phyloP scores from a whole-genome alignment of 2,888 invertebrate genomes.

The Panzeria rudis region DNA sequence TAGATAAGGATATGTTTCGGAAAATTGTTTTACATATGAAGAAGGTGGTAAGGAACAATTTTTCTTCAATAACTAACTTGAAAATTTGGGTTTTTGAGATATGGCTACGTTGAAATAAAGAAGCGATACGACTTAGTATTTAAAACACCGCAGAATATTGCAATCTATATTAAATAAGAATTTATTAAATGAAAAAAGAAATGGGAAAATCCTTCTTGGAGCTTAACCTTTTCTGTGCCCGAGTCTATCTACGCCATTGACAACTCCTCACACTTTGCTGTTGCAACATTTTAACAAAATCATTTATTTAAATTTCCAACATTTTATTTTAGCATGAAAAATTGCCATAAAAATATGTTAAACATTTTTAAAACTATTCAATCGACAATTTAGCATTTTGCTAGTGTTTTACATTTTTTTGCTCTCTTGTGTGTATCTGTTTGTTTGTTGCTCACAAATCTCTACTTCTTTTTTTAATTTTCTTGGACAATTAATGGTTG shows the following conservation, averaged over 20 bases:
- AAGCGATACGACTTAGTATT: too few relatives aligned
- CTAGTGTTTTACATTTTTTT: slow-evolving; percentile 15
- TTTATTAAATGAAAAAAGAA: too few relatives aligned
- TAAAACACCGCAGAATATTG: too few relatives aligned
- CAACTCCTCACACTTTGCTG: neutral
- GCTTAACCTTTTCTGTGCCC: too few relatives aligned
- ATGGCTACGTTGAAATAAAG: too few relatives aligned
- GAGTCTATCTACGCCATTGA: neutral
- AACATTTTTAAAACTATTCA: slow-evolving; percentile 60
- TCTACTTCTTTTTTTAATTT: slow-evolving; percentile 4
- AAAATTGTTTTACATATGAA: too few relatives aligned
- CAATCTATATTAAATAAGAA: too few relatives aligned
- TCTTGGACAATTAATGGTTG: slow-evolving; percentile 58
- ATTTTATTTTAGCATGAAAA: slow-evolving; percentile 66
- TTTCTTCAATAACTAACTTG: too few relatives aligned
- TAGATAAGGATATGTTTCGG: too few relatives aligned
- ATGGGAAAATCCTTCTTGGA: too few relatives aligned
- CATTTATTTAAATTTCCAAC: slow-evolving; percentile 67
- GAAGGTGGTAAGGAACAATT: too few relatives aligned
- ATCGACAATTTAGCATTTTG: slow-evolving; percentile 54
- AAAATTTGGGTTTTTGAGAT: too few relatives aligned
- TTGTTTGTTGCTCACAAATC: slow-evolving; percentile 14
- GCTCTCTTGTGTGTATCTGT: slow-evolving; percentile 11
- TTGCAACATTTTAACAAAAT: slow-evolving; percentile 50
- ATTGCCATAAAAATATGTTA: slow-evolving; percentile 69